Evolutionary conservation across 1,140 invertebrate genomes (phyloP), one percentile per base, ranked within the genome.

Genomic region (Cepaea nemoralis): DNA sequence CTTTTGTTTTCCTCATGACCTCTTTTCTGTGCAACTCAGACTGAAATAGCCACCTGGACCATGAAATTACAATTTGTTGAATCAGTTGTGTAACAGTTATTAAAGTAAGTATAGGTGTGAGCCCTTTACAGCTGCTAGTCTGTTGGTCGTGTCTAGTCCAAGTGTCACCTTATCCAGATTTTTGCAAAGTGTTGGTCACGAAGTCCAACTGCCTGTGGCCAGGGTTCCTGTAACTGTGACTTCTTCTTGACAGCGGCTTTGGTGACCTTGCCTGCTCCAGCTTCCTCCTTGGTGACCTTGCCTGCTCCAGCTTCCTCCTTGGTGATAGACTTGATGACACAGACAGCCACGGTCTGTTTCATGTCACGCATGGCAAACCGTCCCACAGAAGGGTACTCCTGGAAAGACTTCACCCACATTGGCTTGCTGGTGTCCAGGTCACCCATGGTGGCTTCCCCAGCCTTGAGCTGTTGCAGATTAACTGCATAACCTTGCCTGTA

Each of bases 361-460:
- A 99, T 99, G 93, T 99, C 98, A 93, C 98, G 96, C 31, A 99
- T 98, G 84, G 98, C 98, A 91, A 99, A 99, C 92, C 98, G 96
- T 87, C 98, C 98, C 85, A 99, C 94, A 81, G 98, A 98, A 87
- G 98, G 96, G 93, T 98, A 99, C 91, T 99, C 97, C 89, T 96
- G 95, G 95, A 99, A 99, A 87, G 97, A 95, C 92, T 99, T 98
- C 37, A 99, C 98, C 91, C 97, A 99, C 94, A 99, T 95, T 71
- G 98, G 97, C 93, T 99, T 99, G 88, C 94, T 95, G 71, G 98
- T 98, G 42, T 97, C 94, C 89, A 99, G 93, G 83, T 93, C 95
- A 55, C 99, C 96, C 86, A 99, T 99, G 83, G 83, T n/a, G n/a
- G 98, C 97, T 92, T 99, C 98, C 70, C 98, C 97, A 66, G 96